phyloP scores from a whole-genome alignment of 2,113 vertebrate genomes.

The Protobothrops flavoviridis region DNA sequence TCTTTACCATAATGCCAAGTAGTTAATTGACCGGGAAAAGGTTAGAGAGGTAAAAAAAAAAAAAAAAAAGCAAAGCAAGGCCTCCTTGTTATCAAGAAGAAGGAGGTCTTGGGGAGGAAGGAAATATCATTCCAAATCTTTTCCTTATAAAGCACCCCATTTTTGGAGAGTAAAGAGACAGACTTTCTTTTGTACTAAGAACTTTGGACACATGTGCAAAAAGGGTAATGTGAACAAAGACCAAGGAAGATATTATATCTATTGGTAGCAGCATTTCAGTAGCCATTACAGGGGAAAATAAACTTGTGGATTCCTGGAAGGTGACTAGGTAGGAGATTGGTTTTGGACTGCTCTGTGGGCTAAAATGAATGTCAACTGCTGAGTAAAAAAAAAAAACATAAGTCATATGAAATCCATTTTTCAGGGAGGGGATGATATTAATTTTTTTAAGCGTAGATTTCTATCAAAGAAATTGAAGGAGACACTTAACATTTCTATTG shows the following conservation, averaged over 20 bases:
- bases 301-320: background rate
- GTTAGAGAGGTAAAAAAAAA: background rate
- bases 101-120: background rate
- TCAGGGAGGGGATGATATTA: background rate
- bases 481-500: background rate
- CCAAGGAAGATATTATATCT: background rate
- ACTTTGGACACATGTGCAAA: background rate
- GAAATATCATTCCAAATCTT: background rate
- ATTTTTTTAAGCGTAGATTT: background rate
- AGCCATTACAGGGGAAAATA: background rate
- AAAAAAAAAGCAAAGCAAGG: background rate
- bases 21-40: background rate
- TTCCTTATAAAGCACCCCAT: background rate
- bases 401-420: conserved; percentile 13
- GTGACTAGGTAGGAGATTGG: background rate
- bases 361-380: background rate
- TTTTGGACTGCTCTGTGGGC: conserved; percentile 4
- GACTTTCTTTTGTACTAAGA: background rate
- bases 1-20: background rate
- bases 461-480: background rate
- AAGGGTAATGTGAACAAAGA: background rate
- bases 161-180: background rate
- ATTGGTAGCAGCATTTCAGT: background rate
- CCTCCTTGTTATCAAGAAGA: background rate
- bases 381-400: conserved; percentile 8